Conservation (phyloP, 1,140 invertebrate genomes). For the Trichonephila clavipes region DNA sequence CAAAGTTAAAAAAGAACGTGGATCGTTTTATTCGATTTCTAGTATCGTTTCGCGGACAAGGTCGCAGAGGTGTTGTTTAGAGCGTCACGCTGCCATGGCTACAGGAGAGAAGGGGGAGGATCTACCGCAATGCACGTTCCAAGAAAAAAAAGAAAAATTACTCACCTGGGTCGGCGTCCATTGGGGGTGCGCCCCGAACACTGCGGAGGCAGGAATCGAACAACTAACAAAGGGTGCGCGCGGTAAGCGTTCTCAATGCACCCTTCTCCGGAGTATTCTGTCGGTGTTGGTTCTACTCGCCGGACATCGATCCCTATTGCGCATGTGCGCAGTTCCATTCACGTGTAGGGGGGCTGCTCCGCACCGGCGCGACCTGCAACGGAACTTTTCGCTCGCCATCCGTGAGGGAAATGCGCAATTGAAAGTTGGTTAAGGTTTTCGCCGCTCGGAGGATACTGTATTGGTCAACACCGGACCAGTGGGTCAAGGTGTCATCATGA, state of each 20-base stretch:
- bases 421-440: no score
- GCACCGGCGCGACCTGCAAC: neutral
- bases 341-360: neutral
- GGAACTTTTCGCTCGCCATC: neutral
- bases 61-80: conserved; percentile 3
- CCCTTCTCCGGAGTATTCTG: neutral
- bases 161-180: conserved; percentile 41
- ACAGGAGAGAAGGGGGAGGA: neutral
- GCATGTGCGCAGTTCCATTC: neutral
- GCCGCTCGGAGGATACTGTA: no score
- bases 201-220: conserved; percentile 14
- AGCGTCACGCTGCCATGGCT: conserved; percentile 32
- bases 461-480: no score
- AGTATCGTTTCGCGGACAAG: neutral
- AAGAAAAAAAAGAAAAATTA: neutral
- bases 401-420: no score
- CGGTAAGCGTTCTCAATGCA: neutral
- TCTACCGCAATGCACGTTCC: neutral
- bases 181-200: neutral
- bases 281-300: neutral
- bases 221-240: conserved; percentile 22
- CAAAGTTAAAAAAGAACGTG: neutral
- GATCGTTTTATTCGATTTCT: neutral
- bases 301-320: conserved; percentile 18
- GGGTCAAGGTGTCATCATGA: no score